Base-by-base conservation (phyloP, 2,113 vertebrate species). In the Eupsittula cactorum region DNA sequence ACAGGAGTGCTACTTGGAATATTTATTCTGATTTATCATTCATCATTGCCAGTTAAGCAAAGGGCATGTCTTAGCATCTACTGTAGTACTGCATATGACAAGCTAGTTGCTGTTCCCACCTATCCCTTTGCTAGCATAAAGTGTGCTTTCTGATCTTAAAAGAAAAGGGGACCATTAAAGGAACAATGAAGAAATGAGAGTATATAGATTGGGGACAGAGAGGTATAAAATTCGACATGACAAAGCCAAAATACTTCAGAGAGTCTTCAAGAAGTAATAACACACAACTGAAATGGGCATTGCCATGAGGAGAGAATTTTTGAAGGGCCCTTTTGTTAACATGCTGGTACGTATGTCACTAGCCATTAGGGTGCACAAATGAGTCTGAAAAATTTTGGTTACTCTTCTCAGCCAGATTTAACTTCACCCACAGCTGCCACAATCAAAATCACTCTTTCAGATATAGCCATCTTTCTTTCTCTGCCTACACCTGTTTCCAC, bases 401-500 rank as follows among this genome's bases (percentile, higher is more conserved):
- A 49, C 28, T 9, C 20, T 88, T 78, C 46, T 49, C 59, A 88
- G 33, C 57, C 69, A 68, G 74, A 82, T 92, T 80, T 52, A 57
- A 73, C 93, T 96, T 93, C 73, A 91, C 33, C 53, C 64, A 65
- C 16, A 39, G 37, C 39, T 57, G 53, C 57, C 86, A 59, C 49
- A 59, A 85, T 87, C 41, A 13, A 23, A 86, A 65, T 82, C 57
- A 75, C 60, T 50, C 86, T 84, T 86, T 88, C 73, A 88, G 80
- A 95, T 88, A 88, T 33, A 93, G 89, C 57, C 44, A 60, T 73
- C 75, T 88, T 84, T 93, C 94, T 67, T 70, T 63, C 81, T 82
- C 65, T 27, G 28, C n/a, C 63, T 88, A 90, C 97, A 97, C 96
- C 96, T 96, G 96, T 95, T 97, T 95, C 90, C 79, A 89, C 92